These are phyloP conservation scores for Tineola bisselliella DNA, from an alignment of 2,888 invertebrate species.

Conservation along the genomic window DNA sequence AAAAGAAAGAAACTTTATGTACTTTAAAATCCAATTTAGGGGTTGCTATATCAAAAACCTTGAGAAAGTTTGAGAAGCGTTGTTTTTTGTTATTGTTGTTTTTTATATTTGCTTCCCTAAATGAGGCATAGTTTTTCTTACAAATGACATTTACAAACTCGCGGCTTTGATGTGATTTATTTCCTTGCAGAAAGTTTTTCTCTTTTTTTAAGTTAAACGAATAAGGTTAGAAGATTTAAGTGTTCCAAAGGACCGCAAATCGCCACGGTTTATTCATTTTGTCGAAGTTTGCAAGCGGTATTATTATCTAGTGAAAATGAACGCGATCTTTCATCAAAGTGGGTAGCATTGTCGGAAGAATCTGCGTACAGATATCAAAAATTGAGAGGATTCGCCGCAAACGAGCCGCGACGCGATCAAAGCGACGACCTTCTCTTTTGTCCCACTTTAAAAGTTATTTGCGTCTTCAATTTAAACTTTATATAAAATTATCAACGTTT, in stretches of 20 bases:
- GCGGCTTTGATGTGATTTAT: not conserved
- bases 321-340: not conserved
- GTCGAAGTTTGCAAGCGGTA: not conserved
- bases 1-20: no score
- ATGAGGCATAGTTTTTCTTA: no score
- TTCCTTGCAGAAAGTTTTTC: not conserved
- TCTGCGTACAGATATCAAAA: not conserved
- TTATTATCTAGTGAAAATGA: not conserved
- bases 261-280: not conserved
- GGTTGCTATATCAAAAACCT: no score
- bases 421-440: slow-evolving; percentile 12
- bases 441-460: slow-evolving; percentile 13
- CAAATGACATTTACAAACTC: not conserved
- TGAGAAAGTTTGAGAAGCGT: no score
- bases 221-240: not conserved
- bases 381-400: slow-evolving; percentile 7
- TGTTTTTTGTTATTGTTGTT: no score
- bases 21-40: no score
- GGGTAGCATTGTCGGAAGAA: not conserved
- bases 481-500: slow-evolving; percentile 6
- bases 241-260: not conserved
- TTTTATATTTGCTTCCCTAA: no score
- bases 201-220: not conserved
- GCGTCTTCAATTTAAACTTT: slow-evolving; percentile 12
- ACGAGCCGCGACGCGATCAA: slow-evolving; percentile 12